Evolutionary conservation across 2,113 vertebrate genomes (phyloP).

Genomic region (Eonycteris spelaea): DNA sequence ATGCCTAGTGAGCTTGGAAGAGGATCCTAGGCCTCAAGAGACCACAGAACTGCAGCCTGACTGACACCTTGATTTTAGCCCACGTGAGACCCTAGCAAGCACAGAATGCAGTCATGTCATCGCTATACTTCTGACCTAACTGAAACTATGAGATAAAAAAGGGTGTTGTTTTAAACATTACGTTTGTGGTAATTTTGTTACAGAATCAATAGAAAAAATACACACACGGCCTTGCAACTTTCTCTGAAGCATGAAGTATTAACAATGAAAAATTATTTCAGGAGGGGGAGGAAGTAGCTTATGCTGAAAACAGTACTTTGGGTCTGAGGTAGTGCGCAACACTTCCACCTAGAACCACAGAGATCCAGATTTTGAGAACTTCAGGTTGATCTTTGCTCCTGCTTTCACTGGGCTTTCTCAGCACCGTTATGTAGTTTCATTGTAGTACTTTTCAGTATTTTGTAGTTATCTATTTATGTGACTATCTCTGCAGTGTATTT

Average conservation of each 20-base stretch:
- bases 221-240: neutral
- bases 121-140: neutral
- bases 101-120: neutral
- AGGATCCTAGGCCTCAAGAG: neutral
- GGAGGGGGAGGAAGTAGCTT: neutral
- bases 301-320: neutral
- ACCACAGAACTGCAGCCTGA: neutral
- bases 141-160: neutral
- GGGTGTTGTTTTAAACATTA: neutral
- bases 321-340: neutral
- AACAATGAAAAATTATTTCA: neutral
- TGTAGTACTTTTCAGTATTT: neutral
- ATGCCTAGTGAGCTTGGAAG: neutral
- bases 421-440: neutral
- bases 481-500: neutral
- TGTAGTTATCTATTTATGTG: neutral
- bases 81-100: neutral
- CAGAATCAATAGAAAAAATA: neutral
- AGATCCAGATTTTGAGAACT: neutral
- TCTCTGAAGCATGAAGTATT: neutral
- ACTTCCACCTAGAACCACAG: neutral
- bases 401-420: neutral
- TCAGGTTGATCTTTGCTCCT: neutral
- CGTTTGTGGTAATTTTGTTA: neutral
- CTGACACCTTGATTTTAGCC: neutral